These are phyloP conservation scores for Struthidea cinerea DNA, from an alignment of 2,113 vertebrate genomes.

Conservation along the genomic window DNA sequence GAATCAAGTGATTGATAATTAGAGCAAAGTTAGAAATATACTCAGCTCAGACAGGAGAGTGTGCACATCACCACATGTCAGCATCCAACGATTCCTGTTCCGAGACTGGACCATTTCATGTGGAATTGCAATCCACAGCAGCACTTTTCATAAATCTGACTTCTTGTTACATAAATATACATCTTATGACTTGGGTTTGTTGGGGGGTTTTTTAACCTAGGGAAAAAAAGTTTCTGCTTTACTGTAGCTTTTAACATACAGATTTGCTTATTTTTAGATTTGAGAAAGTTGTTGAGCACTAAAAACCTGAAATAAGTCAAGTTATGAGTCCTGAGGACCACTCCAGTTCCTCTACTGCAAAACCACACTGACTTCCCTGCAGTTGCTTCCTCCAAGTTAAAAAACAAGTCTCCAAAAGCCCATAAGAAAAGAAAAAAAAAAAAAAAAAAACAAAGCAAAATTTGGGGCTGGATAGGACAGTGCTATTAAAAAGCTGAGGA, in stretches of 20 bases:
- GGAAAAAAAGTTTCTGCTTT: background rate
- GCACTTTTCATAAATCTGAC: background rate
- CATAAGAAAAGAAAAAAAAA: background rate
- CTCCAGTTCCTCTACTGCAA: background rate
- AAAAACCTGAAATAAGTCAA: background rate
- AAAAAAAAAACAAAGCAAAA: background rate
- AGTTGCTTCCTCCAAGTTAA: background rate
- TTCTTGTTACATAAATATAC: background rate
- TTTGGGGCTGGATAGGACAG: background rate
- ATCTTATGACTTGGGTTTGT: background rate
- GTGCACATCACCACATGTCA: background rate
- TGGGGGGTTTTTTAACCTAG: background rate
- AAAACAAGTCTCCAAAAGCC: background rate
- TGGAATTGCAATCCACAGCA: background rate
- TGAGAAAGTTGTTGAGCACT: background rate
- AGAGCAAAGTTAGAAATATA: slow-evolving; percentile 21
- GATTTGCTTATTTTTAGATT: background rate
- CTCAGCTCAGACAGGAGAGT: background rate
- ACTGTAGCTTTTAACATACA: background rate
- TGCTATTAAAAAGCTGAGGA: background rate
- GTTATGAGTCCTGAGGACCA: background rate
- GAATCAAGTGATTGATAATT: slow-evolving; percentile 47
- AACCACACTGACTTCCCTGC: background rate
- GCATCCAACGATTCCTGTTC: background rate
- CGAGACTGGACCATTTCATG: background rate